Percentiles rank a stretch among this genome's conserved stretches.
These are phyloP conservation scores for Osmerus eperlanus DNA, from an alignment of 2,113 vertebrate species.

Conservation along the genomic window DNA sequence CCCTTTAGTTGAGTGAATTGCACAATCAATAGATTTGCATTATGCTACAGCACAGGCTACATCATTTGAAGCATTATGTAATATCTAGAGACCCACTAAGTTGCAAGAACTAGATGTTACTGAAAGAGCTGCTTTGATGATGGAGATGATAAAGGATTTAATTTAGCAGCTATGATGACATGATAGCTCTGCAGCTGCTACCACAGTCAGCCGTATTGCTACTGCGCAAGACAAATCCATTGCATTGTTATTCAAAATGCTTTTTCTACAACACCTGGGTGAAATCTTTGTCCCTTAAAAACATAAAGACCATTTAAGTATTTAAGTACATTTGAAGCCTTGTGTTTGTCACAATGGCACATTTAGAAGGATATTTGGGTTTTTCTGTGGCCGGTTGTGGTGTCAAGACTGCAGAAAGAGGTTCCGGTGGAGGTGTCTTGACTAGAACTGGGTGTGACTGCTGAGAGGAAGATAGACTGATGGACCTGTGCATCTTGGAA, in stretches of 20 bases:
- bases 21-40: no score
- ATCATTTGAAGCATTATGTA: no score
- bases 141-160: not conserved
- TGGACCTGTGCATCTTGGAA: conserved; percentile 11
- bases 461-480: conserved; percentile 5
- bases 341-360: conserved; percentile 8
- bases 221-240: not conserved
- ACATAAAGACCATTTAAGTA: no score
- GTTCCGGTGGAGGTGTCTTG: not conserved
- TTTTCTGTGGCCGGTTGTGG: not conserved
- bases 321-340: conserved; percentile 6
- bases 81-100: no score
- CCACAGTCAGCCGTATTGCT: not conserved
- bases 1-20: no score
- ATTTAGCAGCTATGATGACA: not conserved
- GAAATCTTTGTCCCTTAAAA: conserved; percentile 7
- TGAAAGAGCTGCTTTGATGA: not conserved
- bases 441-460: conserved; percentile 1
- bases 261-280: conserved; percentile 10
- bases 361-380: conserved; percentile 17
- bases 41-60: no score
- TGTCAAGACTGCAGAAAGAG: not conserved
- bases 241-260: conserved; percentile 5
- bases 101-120: not conserved
- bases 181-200: not conserved